phyloP scores from a whole-genome alignment of 1,140 invertebrate genomes.

The Dreissena polymorpha region DNA sequence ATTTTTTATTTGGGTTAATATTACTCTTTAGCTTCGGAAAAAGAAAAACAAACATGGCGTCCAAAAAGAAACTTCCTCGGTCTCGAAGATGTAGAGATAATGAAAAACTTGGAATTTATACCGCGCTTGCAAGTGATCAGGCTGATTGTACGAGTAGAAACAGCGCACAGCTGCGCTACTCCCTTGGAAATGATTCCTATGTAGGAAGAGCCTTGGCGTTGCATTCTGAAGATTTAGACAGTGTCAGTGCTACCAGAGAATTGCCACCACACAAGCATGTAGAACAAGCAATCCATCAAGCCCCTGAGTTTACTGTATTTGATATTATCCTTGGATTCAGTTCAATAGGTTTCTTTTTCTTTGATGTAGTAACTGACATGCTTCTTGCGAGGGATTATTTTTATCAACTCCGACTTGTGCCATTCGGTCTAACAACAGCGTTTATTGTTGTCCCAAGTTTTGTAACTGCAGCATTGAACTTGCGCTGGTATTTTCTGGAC shows the following conservation, averaged over 20 bases:
- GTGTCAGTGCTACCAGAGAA: conserved; percentile 2
- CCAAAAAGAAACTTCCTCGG: conserved; percentile 48
- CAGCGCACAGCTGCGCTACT: too few species aligned
- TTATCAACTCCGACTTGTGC: background rate
- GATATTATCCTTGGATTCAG: conserved; percentile 45
- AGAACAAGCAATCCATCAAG: background rate
- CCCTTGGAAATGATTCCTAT: too few species aligned
- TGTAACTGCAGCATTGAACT: conserved; percentile 36
- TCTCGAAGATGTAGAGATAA: conserved; percentile 38
- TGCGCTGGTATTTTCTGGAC: conserved; percentile 49
- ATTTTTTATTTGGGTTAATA: background rate
- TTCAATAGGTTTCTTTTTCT: conserved; percentile 50
- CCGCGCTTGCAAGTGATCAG: too few species aligned
- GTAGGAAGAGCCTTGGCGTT: too few species aligned
- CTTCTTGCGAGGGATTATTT: conserved; percentile 44
- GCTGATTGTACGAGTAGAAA: too few species aligned
- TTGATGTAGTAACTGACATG: conserved; percentile 49
- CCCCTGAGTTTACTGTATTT: conserved; percentile 19
- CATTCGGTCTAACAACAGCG: conserved; percentile 32
- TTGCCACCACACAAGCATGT: conserved; percentile 4
- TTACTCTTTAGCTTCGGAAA: too few species aligned
- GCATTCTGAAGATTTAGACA: background rate
- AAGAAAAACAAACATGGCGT: conserved; percentile 34
- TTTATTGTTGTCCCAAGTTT: conserved; percentile 38
- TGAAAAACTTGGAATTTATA: background rate